These are phyloP conservation scores for Apodemia zela DNA, from an alignment of 2,888 invertebrate genomes.

Conservation along the genomic window DNA sequence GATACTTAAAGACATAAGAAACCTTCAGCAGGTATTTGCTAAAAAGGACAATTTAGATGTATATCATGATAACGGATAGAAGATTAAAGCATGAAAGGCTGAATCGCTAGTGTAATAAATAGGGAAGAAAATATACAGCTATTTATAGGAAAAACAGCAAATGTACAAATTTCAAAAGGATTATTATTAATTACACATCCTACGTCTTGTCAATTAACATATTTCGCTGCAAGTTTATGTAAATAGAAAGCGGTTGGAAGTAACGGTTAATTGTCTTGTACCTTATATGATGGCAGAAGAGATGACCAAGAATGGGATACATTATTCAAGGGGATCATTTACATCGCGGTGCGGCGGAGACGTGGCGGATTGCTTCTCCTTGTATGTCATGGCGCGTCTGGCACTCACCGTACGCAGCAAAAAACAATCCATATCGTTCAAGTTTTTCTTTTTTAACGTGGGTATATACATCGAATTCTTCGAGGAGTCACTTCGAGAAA, in stretches of 20 bases:
- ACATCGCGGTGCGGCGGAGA: constrained; percentile 66
- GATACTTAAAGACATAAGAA: no score
- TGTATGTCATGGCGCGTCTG: constrained; percentile 64
- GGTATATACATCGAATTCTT: constrained; percentile 38
- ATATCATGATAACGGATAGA: no score
- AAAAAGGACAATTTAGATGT: no score
- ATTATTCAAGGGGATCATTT: constrained; percentile 78
- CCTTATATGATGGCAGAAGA: constrained; percentile 68
- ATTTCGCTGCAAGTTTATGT: constrained; percentile 46
- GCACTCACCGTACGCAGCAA: constrained; percentile 56
- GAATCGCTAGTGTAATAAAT: no score
- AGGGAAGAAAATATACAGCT: no score
- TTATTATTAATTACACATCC: constrained; percentile 25
- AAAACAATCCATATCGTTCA: constrained; percentile 65
- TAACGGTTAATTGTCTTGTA: constrained; percentile 68
- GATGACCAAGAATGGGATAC: constrained; percentile 71
- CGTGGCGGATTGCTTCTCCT: constrained; percentile 66
- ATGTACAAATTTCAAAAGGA: constrained; percentile 16
- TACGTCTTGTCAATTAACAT: constrained; percentile 36
- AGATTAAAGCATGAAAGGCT: no score
- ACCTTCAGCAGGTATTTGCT: no score
- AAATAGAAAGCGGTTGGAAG: constrained; percentile 59
- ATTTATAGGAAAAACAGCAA: no score
- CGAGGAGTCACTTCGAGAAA: constrained; percentile 35
- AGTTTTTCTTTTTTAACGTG: constrained; percentile 60